These are phyloP conservation scores for Notamacropus eugenii DNA, from an alignment of 2,797 vertebrate genomes.

Conservation along the genomic window DNA sequence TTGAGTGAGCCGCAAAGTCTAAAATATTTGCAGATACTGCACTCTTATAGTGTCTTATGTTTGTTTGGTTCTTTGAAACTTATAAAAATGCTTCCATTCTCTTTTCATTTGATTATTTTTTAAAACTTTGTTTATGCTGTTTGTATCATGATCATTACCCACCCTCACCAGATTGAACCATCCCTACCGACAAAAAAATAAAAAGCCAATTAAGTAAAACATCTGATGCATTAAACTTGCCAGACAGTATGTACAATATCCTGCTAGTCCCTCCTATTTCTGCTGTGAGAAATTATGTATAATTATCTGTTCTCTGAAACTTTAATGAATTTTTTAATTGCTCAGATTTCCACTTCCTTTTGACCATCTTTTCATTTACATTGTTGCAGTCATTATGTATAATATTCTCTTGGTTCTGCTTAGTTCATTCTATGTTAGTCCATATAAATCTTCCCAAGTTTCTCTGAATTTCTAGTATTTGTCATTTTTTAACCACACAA, in stretches of 20 bases:
- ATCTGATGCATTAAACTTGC: neutral
- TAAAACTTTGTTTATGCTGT: neutral
- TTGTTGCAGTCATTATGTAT: neutral
- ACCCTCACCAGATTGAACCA: neutral
- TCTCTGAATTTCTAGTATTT: neutral
- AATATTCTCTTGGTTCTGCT: neutral
- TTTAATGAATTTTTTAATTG: neutral
- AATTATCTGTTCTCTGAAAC: neutral
- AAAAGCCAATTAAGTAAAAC: neutral
- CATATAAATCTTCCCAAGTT: neutral
- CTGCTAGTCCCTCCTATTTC: neutral
- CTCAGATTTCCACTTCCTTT: neutral
- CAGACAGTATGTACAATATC: neutral
- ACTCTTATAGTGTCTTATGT: neutral
- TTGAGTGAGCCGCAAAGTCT: neutral
- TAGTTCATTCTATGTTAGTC: neutral
- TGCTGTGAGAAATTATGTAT: neutral
- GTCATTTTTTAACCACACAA: neutral
- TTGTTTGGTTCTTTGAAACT: neutral
- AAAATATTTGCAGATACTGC: neutral
- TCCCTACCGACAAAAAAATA: neutral
- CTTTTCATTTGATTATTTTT: neutral
- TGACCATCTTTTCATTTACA: neutral
- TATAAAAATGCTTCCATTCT: neutral
- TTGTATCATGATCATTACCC: neutral